A percentile compares a stretch with the other conserved stretches of the same genome.
Conservation (phyloP, 2,113 vertebrate genomes). For the Pogonocichla stellata region DNA sequence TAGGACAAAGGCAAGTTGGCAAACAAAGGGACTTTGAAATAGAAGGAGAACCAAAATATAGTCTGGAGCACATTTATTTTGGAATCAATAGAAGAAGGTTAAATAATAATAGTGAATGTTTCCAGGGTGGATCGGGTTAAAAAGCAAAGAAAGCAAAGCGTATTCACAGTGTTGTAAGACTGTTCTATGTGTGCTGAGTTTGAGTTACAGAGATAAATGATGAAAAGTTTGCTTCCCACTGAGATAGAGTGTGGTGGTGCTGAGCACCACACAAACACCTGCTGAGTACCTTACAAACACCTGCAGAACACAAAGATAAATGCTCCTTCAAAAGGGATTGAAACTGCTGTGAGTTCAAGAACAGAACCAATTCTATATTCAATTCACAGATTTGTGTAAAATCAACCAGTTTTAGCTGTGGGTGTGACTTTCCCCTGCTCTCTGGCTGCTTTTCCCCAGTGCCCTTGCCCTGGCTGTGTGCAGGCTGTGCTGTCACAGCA, state of each 20-base stretch:
- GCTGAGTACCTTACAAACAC: not conserved
- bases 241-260: not conserved
- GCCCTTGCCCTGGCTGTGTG: not conserved
- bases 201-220: conserved; percentile 13
- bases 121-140: not conserved
- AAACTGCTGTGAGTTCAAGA: not conserved
- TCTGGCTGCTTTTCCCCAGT: not conserved
- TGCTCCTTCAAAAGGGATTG: not conserved
- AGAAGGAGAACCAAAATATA: not conserved
- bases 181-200: not conserved
- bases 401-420: not conserved
- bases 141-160: not conserved
- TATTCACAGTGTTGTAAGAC: not conserved
- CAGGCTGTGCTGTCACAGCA: not conserved
- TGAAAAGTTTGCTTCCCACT: not conserved
- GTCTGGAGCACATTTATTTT: not conserved
- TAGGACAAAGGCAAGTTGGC: not conserved
- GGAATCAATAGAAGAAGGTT: not conserved
- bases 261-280: not conserved
- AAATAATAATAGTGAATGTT: not conserved
- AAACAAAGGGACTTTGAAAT: conserved; percentile 15
- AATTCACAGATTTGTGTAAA: not conserved
- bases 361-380: not conserved
- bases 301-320: not conserved
- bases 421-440: not conserved